Conservation (phyloP, 2,888 invertebrate genomes). For the Colletes collaris region DNA sequence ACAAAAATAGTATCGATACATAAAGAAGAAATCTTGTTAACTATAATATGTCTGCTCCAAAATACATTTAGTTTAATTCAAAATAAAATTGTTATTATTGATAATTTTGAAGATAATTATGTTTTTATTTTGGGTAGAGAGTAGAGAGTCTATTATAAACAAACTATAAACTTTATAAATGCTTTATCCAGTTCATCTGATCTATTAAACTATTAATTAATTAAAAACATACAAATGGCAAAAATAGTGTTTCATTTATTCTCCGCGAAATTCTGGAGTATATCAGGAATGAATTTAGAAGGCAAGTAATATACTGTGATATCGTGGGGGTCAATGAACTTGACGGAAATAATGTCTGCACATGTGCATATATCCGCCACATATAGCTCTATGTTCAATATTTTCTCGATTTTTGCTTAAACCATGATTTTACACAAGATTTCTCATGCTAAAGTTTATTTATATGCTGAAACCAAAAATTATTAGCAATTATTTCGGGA, state of each 20-base stretch:
- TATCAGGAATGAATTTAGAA: background rate
- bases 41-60: too few relatives aligned
- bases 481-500: too few relatives aligned
- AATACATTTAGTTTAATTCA: too few relatives aligned
- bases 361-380: background rate
- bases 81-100: background rate
- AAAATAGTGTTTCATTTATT: background rate
- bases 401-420: slow-evolving; percentile 20
- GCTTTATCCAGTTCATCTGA: too few relatives aligned
- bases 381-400: background rate
- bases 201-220: too few relatives aligned
- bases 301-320: background rate
- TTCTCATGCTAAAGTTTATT: background rate
- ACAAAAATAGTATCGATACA: too few relatives aligned
- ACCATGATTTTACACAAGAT: background rate
- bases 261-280: background rate
- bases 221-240: too few relatives aligned
- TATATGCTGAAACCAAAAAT: slow-evolving; percentile 11
- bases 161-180: too few relatives aligned
- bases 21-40: too few relatives aligned
- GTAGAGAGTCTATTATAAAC: too few relatives aligned
- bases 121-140: too few relatives aligned
- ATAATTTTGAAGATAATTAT: background rate
- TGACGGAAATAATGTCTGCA: slow-evolving; percentile 5
- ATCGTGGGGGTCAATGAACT: slow-evolving; percentile 20